phyloP scores from a whole-genome alignment of 2,888 invertebrate genomes.

The Galerucella nymphaeae region DNA sequence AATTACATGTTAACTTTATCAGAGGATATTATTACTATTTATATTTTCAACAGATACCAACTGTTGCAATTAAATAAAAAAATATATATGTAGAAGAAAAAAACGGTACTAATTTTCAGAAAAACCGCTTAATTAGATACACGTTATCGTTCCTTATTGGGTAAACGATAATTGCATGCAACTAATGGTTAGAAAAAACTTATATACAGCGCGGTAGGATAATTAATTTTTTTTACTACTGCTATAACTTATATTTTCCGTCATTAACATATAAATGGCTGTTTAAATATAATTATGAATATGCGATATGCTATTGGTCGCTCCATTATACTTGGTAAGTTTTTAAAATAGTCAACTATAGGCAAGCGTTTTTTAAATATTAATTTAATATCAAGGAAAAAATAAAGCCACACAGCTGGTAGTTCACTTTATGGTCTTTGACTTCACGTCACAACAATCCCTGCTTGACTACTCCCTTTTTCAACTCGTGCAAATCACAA shows the following conservation, averaged over 20 bases:
- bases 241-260: conserved; percentile 33
- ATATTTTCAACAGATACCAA: conserved; percentile 2
- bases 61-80: not conserved
- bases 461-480: no score
- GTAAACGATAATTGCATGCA: conserved; percentile 19
- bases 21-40: not conserved
- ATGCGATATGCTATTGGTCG: conserved; percentile 5
- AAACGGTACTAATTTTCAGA: not conserved
- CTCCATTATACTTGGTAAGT: not conserved
- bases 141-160: conserved; percentile 17
- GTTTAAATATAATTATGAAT: conserved; percentile 25
- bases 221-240: conserved; percentile 31
- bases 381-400: no score
- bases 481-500: no score
- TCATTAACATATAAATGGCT: conserved; percentile 35
- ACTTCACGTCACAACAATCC: no score
- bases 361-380: not conserved
- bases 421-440: no score
- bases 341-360: not conserved
- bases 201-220: conserved; percentile 9
- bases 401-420: no score
- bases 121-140: conserved; percentile 12
- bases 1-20: conserved; percentile 2
- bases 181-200: conserved; percentile 30
- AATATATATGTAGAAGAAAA: not conserved